Evolutionary conservation across 2,888 invertebrate species (phyloP).

Genomic region (Acronicta leporina): DNA sequence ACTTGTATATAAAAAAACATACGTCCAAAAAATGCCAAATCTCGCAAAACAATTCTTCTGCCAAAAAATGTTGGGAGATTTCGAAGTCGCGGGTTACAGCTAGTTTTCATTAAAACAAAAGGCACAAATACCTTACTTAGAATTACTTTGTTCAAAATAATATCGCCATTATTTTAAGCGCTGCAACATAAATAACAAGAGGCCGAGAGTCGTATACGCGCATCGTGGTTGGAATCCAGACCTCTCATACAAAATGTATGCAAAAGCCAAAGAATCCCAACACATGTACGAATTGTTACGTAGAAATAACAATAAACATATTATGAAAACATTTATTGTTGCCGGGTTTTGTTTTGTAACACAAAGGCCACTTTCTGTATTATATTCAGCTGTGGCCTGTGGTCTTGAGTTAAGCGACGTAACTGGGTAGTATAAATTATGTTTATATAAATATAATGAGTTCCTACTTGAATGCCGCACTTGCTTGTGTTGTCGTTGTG

Average conservation of each 20-base stretch:
- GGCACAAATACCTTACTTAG: not conserved
- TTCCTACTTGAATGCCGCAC: slow-evolving; percentile 37
- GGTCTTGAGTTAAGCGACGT: slow-evolving; percentile 26
- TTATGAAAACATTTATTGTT: slow-evolving; percentile 58
- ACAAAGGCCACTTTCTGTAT: slow-evolving; percentile 55
- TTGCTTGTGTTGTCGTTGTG: slow-evolving; percentile 25
- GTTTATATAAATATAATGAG: slow-evolving; percentile 42
- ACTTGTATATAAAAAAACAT: no score
- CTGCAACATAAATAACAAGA: slow-evolving; percentile 28
- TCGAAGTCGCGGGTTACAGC: no score
- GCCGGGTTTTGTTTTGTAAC: slow-evolving; percentile 51
- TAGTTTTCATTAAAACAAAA: not conserved
- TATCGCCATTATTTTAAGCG: slow-evolving; percentile 20
- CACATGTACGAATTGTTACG: slow-evolving; percentile 50
- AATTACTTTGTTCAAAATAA: slow-evolving; percentile 19
- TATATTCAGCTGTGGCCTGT: slow-evolving; percentile 45
- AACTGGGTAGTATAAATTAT: slow-evolving; percentile 32
- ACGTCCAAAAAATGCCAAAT: no score
- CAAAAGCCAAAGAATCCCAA: slow-evolving; percentile 48
- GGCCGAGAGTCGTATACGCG: slow-evolving; percentile 18
- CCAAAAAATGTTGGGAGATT: no score
- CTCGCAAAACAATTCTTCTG: no score
- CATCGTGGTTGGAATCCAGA: slow-evolving; percentile 36
- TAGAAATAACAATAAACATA: slow-evolving; percentile 58
- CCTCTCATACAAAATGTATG: slow-evolving; percentile 49